Base-by-base conservation (phyloP, 2,113 vertebrate species). In the Trochalopteron elliotii region DNA sequence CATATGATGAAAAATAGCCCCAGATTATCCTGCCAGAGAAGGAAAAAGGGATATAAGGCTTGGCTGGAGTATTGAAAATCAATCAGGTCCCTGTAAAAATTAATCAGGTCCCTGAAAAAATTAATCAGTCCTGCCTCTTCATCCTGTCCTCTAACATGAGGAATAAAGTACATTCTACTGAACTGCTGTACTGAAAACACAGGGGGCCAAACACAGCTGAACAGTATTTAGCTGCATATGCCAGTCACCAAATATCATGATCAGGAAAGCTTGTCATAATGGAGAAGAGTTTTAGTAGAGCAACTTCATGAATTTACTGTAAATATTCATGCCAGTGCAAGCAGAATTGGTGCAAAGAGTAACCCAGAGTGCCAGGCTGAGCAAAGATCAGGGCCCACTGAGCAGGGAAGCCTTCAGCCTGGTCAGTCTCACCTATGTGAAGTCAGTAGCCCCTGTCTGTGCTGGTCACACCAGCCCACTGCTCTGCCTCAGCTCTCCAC, bases 1-100 rank as follows among this genome's bases (percentile, higher is more conserved):
- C 64, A 90, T 90, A 64, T 71, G 52, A 91, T 82, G 84, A 70
- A 83, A 90, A 97, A 95, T 59, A 90, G 85, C 96, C 64, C 86
- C 56, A 93, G 91, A 81, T 93, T 89, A 93, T 92, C 86, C 91
- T 89, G 60, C 27, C 50, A 88, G 47, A 47, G 93, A 92, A 92
- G 79, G 55, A 81, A 96, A 90, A 93, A 81, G 24, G 50, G 40
- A 74, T 83, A 93, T 90, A 86, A 89, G 65, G 14, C 61, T 90
- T 79, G 63, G 33, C 83, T 79, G 59, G 87, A 61, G 37, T 57
- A 83, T 9, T 78, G 83, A 80, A 95, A 96, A 92, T 80, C 94
- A 86, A 85, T 80, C 94, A 96, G 33, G 33, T 45, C 87, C 39
- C 17, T 57, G 52, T 89, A 70, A 95, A 92, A 97, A 91, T 67